These are phyloP conservation scores for Hydractinia echinata DNA, from an alignment of 30 jellyfish, hydroid and myxozoan species.

Conservation along the genomic window DNA sequence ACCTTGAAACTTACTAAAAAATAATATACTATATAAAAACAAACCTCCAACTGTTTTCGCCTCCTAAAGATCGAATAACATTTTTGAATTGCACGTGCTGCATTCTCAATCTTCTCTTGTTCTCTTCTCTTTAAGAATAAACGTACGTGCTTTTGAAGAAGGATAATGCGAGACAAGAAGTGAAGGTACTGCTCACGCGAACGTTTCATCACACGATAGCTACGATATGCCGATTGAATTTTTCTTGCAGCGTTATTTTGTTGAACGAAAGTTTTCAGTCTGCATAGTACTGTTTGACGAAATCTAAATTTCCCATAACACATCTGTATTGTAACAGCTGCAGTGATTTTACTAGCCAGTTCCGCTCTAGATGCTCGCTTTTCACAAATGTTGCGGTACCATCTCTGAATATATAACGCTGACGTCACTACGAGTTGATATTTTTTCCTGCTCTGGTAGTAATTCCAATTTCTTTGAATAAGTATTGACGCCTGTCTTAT, in stretches of 20 bases:
- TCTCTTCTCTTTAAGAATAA: not conserved
- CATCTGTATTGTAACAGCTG: conserved; percentile 22
- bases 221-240: conserved; percentile 2
- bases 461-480: conserved; percentile 48
- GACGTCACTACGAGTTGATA: conserved; percentile 22
- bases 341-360: not conserved
- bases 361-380: conserved; percentile 5
- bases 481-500: conserved; percentile 35
- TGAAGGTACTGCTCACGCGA: no score
- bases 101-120: not conserved
- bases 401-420: conserved; percentile 31
- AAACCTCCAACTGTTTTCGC: no score
- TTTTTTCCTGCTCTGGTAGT: conserved; percentile 21
- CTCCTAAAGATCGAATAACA: not conserved
- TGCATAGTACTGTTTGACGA: not conserved
- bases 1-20: no score
- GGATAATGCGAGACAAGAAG: no score
- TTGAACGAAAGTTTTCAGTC: not conserved
- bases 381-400: conserved; percentile 11
- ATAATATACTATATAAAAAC: no score
- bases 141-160: not conserved
- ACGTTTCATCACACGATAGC: no score
- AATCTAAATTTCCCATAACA: conserved; percentile 25
- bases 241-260: conserved; percentile 4
- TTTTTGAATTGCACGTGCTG: conserved; percentile 10